Conservation (phyloP, 2,113 vertebrate species). For the Platysternon megacephalum region DNA sequence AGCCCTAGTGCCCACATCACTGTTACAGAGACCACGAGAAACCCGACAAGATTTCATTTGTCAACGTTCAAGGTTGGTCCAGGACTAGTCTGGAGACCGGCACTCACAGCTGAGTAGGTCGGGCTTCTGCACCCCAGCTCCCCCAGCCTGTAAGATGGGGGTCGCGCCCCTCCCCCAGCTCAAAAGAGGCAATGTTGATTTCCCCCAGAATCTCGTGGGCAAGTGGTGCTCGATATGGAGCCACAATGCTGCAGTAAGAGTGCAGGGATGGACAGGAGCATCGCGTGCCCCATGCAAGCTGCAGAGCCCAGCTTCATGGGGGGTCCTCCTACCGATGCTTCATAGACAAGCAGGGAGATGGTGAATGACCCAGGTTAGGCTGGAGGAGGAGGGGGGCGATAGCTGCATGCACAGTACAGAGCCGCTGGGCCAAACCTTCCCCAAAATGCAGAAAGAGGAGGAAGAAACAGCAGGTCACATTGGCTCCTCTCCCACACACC, state of each 20-base stretch:
- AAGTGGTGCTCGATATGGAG: background rate
- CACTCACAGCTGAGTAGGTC: accelerated
- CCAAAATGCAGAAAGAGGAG: background rate
- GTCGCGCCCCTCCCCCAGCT: background rate
- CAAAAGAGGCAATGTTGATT: background rate
- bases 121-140: accelerated
- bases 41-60: accelerated
- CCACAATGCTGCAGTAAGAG: background rate
- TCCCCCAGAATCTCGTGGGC: background rate
- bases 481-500: background rate
- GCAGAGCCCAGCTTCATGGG: too few species aligned
- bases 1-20: accelerated
- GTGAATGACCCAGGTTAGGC: too few species aligned
- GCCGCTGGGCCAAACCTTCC: background rate
- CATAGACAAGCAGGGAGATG: background rate
- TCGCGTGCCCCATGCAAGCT: background rate
- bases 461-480: background rate
- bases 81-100: accelerated
- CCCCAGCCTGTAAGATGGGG: accelerated
- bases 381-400: accelerated
- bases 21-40: accelerated
- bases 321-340: background rate
- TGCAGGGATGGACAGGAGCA: background rate
- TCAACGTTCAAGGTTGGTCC: background rate
- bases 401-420: background rate